A percentile compares a stretch with the other conserved stretches of the same genome.
These are phyloP conservation scores for Xenopus laevis DNA, from an alignment of 2,113 vertebrate genomes.

Conservation along the genomic window DNA sequence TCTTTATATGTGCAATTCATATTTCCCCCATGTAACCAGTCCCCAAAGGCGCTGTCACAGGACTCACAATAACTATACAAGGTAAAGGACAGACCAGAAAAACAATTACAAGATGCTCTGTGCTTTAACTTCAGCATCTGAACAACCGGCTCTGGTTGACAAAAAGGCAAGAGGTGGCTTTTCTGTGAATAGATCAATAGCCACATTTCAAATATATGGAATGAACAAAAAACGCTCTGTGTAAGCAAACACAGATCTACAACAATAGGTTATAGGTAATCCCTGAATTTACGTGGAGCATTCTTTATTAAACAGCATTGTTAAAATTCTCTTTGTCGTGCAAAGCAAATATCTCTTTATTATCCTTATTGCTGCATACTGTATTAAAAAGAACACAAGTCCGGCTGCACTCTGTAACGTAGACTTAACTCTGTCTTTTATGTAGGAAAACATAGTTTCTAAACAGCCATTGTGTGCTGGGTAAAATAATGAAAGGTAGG, in stretches of 20 bases:
- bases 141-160: constrained; percentile 57
- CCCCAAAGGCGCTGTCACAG: constrained; percentile 50
- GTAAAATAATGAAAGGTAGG: constrained; percentile 34
- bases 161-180: constrained; percentile 51
- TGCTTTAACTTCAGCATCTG: constrained; percentile 53
- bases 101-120: constrained; percentile 57
- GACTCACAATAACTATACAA: constrained; percentile 56
- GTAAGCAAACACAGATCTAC: constrained; percentile 66
- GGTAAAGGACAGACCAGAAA: constrained; percentile 52
- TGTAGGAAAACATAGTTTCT: constrained; percentile 50
- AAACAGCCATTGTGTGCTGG: constrained; percentile 47
- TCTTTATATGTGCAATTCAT: constrained; percentile 67
- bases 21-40: constrained; percentile 55
- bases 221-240: constrained; percentile 57
- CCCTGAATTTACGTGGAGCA: constrained; percentile 56
- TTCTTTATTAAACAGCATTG: constrained; percentile 64
- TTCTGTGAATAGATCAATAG: constrained; percentile 55
- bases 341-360: constrained; percentile 60
- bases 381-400: constrained; percentile 53
- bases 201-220: constrained; percentile 60
- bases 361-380: constrained; percentile 59
- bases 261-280: constrained; percentile 62
- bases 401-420: constrained; percentile 47
- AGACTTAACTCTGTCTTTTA: constrained; percentile 46
- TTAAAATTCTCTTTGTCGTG: constrained; percentile 63